phyloP scores from a whole-genome alignment of 2,797 vertebrate genomes.

The Benthosema pterotum region DNA sequence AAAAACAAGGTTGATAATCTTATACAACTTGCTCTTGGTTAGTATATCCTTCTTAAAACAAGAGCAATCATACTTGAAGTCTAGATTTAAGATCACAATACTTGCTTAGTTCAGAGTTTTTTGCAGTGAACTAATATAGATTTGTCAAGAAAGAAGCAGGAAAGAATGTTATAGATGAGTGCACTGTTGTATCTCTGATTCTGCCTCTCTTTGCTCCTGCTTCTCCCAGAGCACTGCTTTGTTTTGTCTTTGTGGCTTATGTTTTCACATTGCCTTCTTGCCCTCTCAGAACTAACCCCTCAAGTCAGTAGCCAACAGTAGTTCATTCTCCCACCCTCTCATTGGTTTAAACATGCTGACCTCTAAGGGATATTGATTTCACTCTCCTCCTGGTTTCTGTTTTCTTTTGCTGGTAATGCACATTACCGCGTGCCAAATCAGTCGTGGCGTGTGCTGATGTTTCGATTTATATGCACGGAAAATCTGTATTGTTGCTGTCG shows the following conservation, averaged over 20 bases:
- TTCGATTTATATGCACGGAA: neutral
- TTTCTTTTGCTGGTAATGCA: constrained; percentile 6
- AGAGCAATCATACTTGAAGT: no score
- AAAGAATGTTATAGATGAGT: no score
- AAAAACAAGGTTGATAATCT: no score
- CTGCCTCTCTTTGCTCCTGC: neutral
- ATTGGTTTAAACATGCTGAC: neutral
- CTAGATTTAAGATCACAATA: no score
- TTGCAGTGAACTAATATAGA: constrained; percentile 51
- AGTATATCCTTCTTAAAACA: no score
- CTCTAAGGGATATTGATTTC: neutral
- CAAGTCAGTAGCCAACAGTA: constrained; percentile 1
- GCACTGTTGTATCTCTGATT: neutral
- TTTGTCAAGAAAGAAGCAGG: constrained; percentile 43
- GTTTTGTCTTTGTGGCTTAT: no score
- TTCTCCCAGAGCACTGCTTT: neutral
- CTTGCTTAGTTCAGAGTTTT: no score
- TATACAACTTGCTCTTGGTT: no score
- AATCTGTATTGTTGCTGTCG: no score
- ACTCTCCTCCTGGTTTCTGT: neutral
- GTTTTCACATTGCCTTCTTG: neutral
- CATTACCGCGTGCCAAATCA: constrained; percentile 8
- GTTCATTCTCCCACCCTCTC: constrained; percentile 6
- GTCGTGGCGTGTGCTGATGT: no score
- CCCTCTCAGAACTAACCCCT: neutral